Evolutionary conservation across 2,797 vertebrate species (phyloP).

Genomic region (Mus spretus): DNA sequence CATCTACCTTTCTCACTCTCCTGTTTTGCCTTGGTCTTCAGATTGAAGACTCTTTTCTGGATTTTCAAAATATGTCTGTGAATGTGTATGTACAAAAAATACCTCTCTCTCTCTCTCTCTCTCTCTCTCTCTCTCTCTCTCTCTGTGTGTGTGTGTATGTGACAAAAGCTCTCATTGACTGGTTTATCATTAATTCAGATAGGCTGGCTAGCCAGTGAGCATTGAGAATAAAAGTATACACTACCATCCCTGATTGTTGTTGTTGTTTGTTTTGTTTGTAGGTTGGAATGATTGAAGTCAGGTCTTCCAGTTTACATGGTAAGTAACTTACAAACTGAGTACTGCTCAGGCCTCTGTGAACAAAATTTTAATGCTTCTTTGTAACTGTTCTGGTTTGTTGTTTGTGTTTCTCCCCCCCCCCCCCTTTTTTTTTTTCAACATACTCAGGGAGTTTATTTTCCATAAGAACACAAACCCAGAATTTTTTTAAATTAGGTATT

Average conservation of each 20-base stretch:
- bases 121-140: background rate
- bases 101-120: too few relatives aligned
- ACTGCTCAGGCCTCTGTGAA: background rate
- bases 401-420: too few relatives aligned
- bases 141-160: background rate
- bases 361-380: background rate
- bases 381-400: background rate
- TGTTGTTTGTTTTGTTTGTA: background rate
- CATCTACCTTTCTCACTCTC: slow-evolving; percentile 37
- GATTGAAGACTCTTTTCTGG: background rate
- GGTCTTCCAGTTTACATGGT: background rate
- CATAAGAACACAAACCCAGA: too few relatives aligned
- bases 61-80: slow-evolving; percentile 24
- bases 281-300: background rate
- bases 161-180: background rate
- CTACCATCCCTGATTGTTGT: background rate
- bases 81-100: background rate
- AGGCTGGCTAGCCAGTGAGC: background rate
- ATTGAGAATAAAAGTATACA: background rate
- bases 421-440: too few relatives aligned
- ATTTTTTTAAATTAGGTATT: too few relatives aligned
- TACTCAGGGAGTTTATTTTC: too few relatives aligned
- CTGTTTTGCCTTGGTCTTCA: background rate
- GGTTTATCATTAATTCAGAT: background rate
- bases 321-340: background rate